Conservation (phyloP, 2,113 vertebrate genomes). For the Microcebus lehilahytsara region DNA sequence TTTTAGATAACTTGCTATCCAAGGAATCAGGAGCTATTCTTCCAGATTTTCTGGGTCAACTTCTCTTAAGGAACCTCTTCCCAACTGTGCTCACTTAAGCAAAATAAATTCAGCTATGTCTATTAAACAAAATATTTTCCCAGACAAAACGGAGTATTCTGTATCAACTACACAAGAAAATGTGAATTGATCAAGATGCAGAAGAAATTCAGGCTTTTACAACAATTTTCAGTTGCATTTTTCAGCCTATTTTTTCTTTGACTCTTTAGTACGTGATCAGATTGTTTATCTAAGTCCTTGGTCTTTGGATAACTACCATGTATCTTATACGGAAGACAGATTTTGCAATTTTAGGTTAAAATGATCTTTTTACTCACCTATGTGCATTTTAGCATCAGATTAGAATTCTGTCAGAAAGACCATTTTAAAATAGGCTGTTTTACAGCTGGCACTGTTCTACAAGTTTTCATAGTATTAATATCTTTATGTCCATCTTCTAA, state of each 20-base stretch:
- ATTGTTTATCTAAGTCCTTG: background rate
- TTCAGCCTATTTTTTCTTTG: background rate
- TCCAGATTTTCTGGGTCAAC: slow-evolving; percentile 47
- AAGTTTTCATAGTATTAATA: background rate
- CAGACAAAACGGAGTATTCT: background rate
- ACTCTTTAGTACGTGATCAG: background rate
- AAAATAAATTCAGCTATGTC: slow-evolving; percentile 42
- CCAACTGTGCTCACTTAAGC: slow-evolving; percentile 51
- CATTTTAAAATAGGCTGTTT: background rate
- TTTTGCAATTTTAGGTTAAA: background rate
- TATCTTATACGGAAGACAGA: background rate
- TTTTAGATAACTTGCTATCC: slow-evolving; percentile 35
- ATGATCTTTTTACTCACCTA: background rate
- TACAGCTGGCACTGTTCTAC: background rate
- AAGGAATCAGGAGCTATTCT: background rate
- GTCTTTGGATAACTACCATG: background rate
- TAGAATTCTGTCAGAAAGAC: slow-evolving; percentile 20
- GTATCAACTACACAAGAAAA: background rate
- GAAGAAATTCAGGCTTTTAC: background rate
- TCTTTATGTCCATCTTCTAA: background rate
- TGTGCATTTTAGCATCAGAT: background rate
- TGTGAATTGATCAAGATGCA: background rate
- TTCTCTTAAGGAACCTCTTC: slow-evolving; percentile 23
- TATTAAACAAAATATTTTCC: slow-evolving; percentile 13
- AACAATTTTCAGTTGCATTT: background rate